phyloP scores from a whole-genome alignment of 2,797 vertebrate species.

The Carduelis carduelis region DNA sequence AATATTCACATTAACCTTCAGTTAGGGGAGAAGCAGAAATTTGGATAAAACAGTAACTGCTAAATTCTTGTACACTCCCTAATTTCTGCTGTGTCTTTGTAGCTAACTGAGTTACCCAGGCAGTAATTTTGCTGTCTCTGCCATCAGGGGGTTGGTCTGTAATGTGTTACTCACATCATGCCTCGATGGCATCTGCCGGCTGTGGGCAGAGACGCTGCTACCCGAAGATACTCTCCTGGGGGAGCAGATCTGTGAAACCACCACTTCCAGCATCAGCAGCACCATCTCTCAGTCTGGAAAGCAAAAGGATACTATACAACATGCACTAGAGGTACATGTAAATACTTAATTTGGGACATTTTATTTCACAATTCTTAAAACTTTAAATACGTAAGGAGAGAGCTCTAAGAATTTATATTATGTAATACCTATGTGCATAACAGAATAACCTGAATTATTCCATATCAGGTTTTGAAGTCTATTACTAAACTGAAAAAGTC shows the following conservation, averaged over 20 bases:
- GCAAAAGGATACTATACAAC: slow-evolving; percentile 95
- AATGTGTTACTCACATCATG: slow-evolving; percentile 97
- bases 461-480: not conserved
- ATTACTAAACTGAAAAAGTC: not conserved
- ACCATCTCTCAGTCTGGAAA: slow-evolving; percentile 80
- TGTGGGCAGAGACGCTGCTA: slow-evolving; percentile 94
- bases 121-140: slow-evolving; percentile 13
- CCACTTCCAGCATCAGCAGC: slow-evolving; percentile 84
- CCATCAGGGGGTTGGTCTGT: slow-evolving; percentile 89
- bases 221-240: slow-evolving; percentile 94
- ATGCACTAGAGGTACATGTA: slow-evolving; percentile 89
- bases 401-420: not conserved
- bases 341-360: not conserved
- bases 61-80: not conserved
- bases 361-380: not conserved
- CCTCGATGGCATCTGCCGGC: slow-evolving; percentile 92
- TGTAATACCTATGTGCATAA: not conserved
- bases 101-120: not conserved
- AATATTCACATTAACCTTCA: not conserved
- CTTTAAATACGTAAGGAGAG: not conserved
- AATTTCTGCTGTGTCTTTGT: not conserved
- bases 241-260: slow-evolving; percentile 94
- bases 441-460: not conserved
- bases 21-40: not conserved
- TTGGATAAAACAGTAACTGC: not conserved